Evolutionary conservation across 2,888 invertebrate genomes (phyloP).

Genomic region (Scaptomyza polygonia): DNA sequence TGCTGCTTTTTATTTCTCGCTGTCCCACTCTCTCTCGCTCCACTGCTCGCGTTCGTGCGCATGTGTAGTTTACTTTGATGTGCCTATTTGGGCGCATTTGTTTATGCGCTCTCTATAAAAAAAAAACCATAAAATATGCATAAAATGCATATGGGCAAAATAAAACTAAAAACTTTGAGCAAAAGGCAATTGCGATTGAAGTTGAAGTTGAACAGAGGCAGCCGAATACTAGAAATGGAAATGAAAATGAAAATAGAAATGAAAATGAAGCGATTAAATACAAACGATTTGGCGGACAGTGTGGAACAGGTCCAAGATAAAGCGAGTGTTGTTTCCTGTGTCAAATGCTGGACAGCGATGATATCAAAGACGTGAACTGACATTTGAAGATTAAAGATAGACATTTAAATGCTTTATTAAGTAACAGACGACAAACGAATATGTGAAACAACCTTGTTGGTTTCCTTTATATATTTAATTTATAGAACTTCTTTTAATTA

Average conservation of each 20-base stretch:
- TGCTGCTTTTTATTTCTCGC: constrained; percentile 58
- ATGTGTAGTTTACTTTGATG: constrained; percentile 58
- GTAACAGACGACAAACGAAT: too few relatives aligned
- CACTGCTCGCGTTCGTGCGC: constrained; percentile 27
- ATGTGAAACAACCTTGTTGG: too few relatives aligned
- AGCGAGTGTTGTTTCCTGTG: neutral
- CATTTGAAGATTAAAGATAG: constrained; percentile 2
- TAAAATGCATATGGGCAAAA: constrained; percentile 69
- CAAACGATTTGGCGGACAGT: constrained; percentile 17
- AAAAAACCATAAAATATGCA: constrained; percentile 77
- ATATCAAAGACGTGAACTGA: constrained; percentile 1
- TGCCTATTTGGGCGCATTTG: constrained; percentile 58
- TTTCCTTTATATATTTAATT: too few relatives aligned
- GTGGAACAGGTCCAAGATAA: constrained; percentile 3
- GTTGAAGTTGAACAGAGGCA: constrained; percentile 40
- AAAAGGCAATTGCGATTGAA: constrained; percentile 63
- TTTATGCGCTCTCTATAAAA: constrained; percentile 73
- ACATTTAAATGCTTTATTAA: neutral
- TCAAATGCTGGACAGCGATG: neutral
- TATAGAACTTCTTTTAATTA: too few relatives aligned
- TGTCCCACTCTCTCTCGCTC: constrained; percentile 21
- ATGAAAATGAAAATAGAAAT: constrained; percentile 13
- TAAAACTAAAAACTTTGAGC: neutral
- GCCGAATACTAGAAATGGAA: constrained; percentile 29
- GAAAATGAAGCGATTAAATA: constrained; percentile 50